Percentiles rank a stretch among this genome's conserved stretches.
Evolutionary conservation across 2,113 vertebrate species (phyloP).

Genomic region (Carollia perspicillata): DNA sequence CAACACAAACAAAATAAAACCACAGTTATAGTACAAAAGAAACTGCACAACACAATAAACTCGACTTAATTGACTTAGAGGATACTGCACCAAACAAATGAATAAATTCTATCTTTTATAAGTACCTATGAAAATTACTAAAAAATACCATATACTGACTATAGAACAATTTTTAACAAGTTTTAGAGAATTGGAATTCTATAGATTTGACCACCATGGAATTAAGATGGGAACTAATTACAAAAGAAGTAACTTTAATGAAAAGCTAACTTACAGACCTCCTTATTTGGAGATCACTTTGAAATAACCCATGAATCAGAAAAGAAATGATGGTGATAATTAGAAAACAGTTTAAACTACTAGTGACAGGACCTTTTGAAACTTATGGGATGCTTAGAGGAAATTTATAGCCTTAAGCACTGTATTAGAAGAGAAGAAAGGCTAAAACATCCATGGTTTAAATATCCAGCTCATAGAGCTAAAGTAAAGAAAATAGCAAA

Average conservation of each 20-base stretch:
- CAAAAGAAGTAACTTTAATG: background rate
- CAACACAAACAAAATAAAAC: background rate
- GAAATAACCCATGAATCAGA: background rate
- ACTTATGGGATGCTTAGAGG: background rate
- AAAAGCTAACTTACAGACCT: background rate
- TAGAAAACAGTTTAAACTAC: background rate
- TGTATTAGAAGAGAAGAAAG: background rate
- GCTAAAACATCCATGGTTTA: background rate
- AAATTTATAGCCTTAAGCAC: background rate
- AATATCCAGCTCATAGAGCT: background rate
- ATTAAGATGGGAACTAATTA: background rate
- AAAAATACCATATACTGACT: background rate
- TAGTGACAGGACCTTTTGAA: background rate
- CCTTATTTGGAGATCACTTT: background rate
- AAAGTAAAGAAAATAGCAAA: background rate
- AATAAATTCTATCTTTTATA: background rate
- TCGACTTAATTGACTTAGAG: background rate
- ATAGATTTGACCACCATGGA: background rate
- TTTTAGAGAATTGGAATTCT: slow-evolving; percentile 32
- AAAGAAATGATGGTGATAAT: slow-evolving; percentile 24
- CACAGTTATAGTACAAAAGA: background rate
- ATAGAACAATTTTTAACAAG: background rate
- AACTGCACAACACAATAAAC: background rate
- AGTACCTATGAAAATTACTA: background rate
- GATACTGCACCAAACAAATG: background rate